Evolutionary conservation across 2,888 invertebrate genomes (phyloP).

Genomic region (Boloria euphrosyne): DNA sequence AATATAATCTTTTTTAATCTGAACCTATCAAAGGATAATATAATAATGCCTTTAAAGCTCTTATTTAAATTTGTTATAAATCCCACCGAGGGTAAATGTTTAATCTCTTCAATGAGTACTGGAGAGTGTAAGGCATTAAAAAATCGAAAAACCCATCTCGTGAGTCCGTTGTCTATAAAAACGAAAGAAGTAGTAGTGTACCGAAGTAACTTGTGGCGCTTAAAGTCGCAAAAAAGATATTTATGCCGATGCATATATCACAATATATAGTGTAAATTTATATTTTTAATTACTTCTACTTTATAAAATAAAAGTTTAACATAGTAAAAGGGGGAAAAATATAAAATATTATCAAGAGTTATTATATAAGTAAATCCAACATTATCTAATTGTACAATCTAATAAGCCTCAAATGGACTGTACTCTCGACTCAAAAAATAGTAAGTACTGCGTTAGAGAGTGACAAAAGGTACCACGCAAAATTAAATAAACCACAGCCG

Average conservation of each 20-base stretch:
- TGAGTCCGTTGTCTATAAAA: constrained; percentile 1
- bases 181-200: too few relatives aligned
- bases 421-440: background rate
- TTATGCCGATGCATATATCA: too few relatives aligned
- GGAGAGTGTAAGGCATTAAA: constrained; percentile 13
- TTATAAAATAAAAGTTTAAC: too few relatives aligned
- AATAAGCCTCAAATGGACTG: background rate
- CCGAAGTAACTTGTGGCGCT: too few relatives aligned
- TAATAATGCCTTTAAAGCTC: background rate
- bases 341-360: too few relatives aligned
- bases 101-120: constrained; percentile 10
- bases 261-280: too few relatives aligned
- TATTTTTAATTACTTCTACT: too few relatives aligned
- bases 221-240: too few relatives aligned
- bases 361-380: too few relatives aligned
- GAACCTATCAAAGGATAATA: background rate
- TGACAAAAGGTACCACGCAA: constrained; percentile 2
- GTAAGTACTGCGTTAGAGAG: constrained; percentile 1
- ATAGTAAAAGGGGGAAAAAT: too few relatives aligned
- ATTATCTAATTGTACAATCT: too few relatives aligned
- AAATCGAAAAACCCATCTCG: constrained; percentile 12
- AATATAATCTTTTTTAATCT: background rate
- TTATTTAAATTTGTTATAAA: constrained; percentile 6
- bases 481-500: constrained; percentile 24
- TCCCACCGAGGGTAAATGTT: constrained; percentile 12